Conservation (phyloP, 2,888 invertebrate genomes). For the Tachina lurida region DNA sequence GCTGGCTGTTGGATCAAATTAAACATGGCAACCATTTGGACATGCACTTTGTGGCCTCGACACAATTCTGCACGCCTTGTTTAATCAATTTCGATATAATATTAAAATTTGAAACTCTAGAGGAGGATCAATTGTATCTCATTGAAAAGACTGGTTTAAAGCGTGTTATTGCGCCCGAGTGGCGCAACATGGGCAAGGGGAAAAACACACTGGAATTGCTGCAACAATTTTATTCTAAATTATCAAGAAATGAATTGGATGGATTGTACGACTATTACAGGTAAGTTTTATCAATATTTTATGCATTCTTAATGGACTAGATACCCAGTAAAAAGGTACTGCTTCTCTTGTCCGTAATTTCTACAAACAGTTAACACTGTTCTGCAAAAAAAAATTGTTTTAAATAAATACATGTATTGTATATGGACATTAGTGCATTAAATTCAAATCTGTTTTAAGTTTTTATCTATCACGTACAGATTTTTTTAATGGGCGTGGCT, state of each 20-base stretch:
- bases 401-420: too few species aligned
- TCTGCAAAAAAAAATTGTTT: too few species aligned
- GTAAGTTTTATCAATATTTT: slow-evolving; percentile 82
- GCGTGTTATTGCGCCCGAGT: slow-evolving; percentile 90
- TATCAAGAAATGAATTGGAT: slow-evolving; percentile 89
- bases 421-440: too few species aligned
- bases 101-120: slow-evolving; percentile 91
- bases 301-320: background rate
- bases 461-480: too few species aligned
- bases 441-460: too few species aligned
- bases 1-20: slow-evolving; percentile 89
- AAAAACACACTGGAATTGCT: slow-evolving; percentile 89
- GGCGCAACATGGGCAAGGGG: slow-evolving; percentile 91
- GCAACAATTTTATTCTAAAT: slow-evolving; percentile 89
- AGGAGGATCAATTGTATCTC: slow-evolving; percentile 91
- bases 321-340: too few species aligned
- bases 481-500: too few species aligned
- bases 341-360: too few species aligned
- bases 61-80: slow-evolving; percentile 93
- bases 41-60: slow-evolving; percentile 95
- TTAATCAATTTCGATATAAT: slow-evolving; percentile 92
- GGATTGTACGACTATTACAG: slow-evolving; percentile 91
- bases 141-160: slow-evolving; percentile 90
- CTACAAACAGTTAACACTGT: too few species aligned
- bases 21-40: slow-evolving; percentile 85